Conservation (phyloP, 2,888 invertebrate species). For the Dromius quadrimaculatus region DNA sequence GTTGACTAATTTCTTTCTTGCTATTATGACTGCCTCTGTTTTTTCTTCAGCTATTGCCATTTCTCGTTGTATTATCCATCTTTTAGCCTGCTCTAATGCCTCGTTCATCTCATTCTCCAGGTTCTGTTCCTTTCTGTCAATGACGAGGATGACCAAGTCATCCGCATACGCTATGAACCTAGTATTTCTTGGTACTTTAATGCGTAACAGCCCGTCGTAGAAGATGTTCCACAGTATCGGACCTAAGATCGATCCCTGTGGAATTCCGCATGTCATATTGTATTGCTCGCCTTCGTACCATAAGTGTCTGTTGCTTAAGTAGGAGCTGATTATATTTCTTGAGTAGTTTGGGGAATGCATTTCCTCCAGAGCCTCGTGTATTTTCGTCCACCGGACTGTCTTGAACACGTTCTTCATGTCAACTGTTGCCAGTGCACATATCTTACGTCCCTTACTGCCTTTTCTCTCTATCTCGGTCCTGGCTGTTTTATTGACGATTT, state of each 20-base stretch:
- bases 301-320: neutral
- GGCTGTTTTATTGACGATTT: neutral
- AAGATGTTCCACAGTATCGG: slow-evolving; percentile 1
- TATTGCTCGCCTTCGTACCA: neutral
- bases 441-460: neutral
- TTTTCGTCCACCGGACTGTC: neutral
- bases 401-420: slow-evolving; percentile 1
- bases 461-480: neutral
- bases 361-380: neutral
- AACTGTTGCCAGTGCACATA: neutral
- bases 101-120: no score
- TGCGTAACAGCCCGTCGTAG: no score
- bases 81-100: no score
- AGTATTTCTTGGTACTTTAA: no score
- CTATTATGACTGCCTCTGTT: no score
- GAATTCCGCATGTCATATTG: slow-evolving; percentile 1
- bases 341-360: neutral
- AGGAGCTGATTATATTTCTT: neutral
- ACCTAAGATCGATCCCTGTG: neutral
- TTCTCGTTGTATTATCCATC: no score
- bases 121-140: no score
- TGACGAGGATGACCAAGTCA: no score
- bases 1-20: no score
- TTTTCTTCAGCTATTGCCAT: no score
- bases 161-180: no score